Base-by-base conservation (phyloP, 2,888 invertebrate genomes). In the Lordiphosa andalusiaca region DNA sequence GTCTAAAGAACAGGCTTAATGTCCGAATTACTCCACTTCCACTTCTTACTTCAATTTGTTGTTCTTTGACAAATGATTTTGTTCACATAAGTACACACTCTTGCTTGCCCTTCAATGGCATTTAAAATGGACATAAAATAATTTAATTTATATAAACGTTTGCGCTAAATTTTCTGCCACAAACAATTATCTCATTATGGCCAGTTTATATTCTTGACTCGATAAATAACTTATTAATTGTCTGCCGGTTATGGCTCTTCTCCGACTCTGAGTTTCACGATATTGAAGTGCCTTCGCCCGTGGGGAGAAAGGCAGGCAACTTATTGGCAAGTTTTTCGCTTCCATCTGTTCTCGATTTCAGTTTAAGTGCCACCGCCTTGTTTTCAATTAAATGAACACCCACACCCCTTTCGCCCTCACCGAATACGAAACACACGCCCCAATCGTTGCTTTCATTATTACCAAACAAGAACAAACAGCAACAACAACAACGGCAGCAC, bases 351-450 rank as follows among this genome's bases (percentile, higher is more conserved):
- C 73, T 71, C 69, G 69, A 77, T 76, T 76, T 77, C 74, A 63
- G 60, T 76, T 81, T 67, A 76, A 76, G 81, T 76, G 81, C 69
- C 46, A 47, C 49, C 50, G 67, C 69, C 71, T 65, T 73, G 73
- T 76, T 81, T 81, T 76, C 76, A 76, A 76, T 76, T 76, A 81
- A 76, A 77, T 73, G 81, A 81, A 71, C 81, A 77, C 76, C 60
- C 61, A 61, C 60, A 38, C 52, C 36, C 39, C 13, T 55, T 58
- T 12, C 40, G 10, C 49, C 36, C 33, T 7, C 21, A 25, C 16
- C 38, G 6, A 16, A 16, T 23, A 16, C 21, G 16, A 35, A 35
- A 30, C 21, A 44, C 46, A 72, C 72, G 73, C 72, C 72, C 74
- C 64, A 68, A 69, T 69, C 70, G 82, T 74, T 77, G 81, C 77